A percentile compares a stretch with the other conserved stretches of the same genome.
phyloP scores from a whole-genome alignment of 2,113 vertebrate species.

The Sinocyclocheilus anophthalmus region DNA sequence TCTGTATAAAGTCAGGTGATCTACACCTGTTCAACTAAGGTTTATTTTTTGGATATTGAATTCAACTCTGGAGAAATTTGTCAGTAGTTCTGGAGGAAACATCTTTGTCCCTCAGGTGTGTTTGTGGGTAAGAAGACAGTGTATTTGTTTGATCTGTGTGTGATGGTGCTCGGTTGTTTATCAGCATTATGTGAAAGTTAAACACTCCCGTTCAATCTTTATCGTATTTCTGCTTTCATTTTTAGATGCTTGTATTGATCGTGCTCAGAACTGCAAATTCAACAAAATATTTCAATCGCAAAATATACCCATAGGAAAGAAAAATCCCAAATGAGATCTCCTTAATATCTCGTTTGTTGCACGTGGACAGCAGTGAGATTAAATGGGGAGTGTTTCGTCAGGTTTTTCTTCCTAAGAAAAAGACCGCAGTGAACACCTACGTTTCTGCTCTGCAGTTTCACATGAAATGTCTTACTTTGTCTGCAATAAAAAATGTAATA shows the following conservation, averaged over 20 bases:
- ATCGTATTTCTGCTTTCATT: slow-evolving; percentile 13
- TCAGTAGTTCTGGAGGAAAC: not conserved
- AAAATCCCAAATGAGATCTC: not conserved
- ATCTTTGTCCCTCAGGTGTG: not conserved
- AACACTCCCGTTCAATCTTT: slow-evolving; percentile 1
- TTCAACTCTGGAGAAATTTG: not conserved
- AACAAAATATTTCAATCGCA: not conserved
- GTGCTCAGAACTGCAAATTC: not conserved
- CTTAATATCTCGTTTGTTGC: slow-evolving; percentile 1
- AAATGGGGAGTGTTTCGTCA: not conserved
- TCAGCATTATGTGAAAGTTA: slow-evolving; percentile 8
- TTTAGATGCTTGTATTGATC: not conserved
- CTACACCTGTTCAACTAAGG: not conserved
- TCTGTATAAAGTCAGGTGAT: not conserved
- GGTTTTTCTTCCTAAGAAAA: not conserved
- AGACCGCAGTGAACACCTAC: not conserved
- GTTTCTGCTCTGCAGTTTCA: not conserved
- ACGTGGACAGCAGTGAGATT: not conserved
- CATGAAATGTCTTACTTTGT: not conserved
- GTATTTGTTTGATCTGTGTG: not conserved
- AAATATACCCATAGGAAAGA: not conserved
- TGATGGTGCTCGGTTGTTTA: slow-evolving; percentile 13
- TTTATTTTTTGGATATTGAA: not conserved
- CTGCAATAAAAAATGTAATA: not conserved
- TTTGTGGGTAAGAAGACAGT: not conserved